Conservation (phyloP, 2,797 vertebrate genomes). For the Thunnus albacares region DNA sequence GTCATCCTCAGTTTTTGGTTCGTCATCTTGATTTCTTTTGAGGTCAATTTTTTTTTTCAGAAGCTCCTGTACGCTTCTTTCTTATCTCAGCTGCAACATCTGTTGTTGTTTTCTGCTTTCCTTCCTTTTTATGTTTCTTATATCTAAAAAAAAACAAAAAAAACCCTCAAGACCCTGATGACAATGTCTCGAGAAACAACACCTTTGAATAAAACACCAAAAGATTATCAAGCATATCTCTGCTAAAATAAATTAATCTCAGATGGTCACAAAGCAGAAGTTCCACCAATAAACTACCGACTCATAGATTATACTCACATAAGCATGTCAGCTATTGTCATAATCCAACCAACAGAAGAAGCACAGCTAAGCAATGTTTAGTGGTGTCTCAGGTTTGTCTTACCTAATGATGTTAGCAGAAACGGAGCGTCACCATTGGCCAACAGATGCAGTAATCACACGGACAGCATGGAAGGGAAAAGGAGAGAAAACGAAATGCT, state of each 20-base stretch:
- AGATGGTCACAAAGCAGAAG: not conserved
- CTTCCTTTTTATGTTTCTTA: slow-evolving; percentile 1
- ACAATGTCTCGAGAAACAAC: slow-evolving; percentile 6
- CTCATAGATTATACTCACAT: too few relatives aligned
- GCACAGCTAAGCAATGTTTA: not conserved
- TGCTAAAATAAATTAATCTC: not conserved
- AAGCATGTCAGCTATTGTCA: not conserved
- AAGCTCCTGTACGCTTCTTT: not conserved
- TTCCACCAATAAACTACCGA: not conserved
- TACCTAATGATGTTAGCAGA: slow-evolving; percentile 67
- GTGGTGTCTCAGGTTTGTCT: slow-evolving; percentile 12
- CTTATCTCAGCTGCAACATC: slow-evolving; percentile 17
- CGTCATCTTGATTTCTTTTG: slow-evolving; percentile 31
- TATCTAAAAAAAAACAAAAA: not conserved
- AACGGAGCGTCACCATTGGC: not conserved
- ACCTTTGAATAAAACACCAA: slow-evolving; percentile 2
- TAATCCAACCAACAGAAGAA: not conserved
- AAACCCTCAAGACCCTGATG: not conserved
- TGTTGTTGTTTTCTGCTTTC: not conserved
- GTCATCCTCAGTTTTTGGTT: slow-evolving; percentile 8
- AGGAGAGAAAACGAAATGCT: slow-evolving; percentile 13
- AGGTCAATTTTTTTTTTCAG: slow-evolving; percentile 2
- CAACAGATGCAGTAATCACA: not conserved
- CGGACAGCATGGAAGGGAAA: not conserved
- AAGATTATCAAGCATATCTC: not conserved